A percentile compares a stretch with the other conserved stretches of the same genome.
phyloP scores from a whole-genome alignment of 2,113 vertebrate species.

The Indicator maculatus region DNA sequence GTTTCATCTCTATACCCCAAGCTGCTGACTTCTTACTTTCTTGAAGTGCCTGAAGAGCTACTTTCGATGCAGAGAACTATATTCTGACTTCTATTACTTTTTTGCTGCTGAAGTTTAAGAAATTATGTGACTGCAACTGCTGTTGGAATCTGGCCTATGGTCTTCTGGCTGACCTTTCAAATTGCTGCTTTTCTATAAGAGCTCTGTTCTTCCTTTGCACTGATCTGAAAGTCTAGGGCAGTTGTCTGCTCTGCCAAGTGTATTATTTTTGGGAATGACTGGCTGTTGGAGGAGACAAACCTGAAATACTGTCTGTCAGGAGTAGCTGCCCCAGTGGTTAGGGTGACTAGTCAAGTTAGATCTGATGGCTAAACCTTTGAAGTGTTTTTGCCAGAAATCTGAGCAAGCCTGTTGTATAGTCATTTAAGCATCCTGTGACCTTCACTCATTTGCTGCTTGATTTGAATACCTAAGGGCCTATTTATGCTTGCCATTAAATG shows the following conservation, averaged over 20 bases:
- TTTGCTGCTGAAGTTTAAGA: not conserved
- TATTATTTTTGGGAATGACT: not conserved
- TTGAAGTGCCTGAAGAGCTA: not conserved
- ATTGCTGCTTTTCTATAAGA: not conserved
- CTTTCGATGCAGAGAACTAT: not conserved
- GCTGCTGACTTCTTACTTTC: not conserved
- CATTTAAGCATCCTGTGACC: conserved; percentile 29
- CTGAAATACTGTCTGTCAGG: not conserved
- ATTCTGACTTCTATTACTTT: not conserved
- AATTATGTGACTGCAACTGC: not conserved
- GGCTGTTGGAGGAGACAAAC: not conserved
- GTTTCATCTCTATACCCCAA: not conserved
- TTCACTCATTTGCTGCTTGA: conserved; percentile 28
- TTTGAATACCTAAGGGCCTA: conserved; percentile 29
- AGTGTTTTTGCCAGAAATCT: not conserved
- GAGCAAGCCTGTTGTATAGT: not conserved
- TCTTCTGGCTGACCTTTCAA: conserved; percentile 35
- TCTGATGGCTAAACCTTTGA: not conserved
- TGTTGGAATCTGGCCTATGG: conserved; percentile 24
- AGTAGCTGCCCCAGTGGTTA: not conserved
- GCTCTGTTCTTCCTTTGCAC: not conserved
- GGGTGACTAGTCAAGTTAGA: not conserved
- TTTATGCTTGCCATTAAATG: conserved; percentile 48
- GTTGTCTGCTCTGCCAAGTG: not conserved
- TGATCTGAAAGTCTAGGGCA: conserved; percentile 1